A percentile compares a stretch with the other conserved stretches of the same genome.
phyloP scores from a whole-genome alignment of 2,113 vertebrate species.

The Sinosuthora webbiana region DNA sequence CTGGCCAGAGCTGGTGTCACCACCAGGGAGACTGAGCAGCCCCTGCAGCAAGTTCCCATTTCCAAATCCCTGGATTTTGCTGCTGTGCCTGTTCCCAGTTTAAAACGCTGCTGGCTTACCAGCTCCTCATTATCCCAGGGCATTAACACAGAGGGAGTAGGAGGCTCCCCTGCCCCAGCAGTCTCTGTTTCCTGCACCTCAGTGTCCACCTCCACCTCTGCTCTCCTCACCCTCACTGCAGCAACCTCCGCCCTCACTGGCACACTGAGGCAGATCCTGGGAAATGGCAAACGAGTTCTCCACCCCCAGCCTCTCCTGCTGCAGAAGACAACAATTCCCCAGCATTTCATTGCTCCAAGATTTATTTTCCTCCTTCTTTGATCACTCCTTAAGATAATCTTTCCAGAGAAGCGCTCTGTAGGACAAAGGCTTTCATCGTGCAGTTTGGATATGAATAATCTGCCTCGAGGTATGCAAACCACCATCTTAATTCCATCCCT shows the following conservation, averaged over 20 bases:
- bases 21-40: accelerated
- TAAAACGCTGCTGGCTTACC: background rate
- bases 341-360: background rate
- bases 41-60: background rate
- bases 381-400: background rate
- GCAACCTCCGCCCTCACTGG: background rate
- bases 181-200: background rate
- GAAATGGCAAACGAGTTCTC: background rate
- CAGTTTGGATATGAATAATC: background rate
- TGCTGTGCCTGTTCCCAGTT: background rate
- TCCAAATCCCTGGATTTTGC: background rate
- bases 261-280: background rate
- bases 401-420: background rate
- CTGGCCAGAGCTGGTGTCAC: background rate
- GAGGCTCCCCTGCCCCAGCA: background rate
- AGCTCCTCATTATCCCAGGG: background rate
- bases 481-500: background rate
- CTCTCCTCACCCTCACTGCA: background rate
- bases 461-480: background rate
- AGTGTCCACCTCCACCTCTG: background rate
- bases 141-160: accelerated
- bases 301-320: background rate
- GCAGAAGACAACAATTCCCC: background rate
- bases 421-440: conserved; percentile 17
- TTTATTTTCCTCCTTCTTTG: background rate